Base-by-base conservation (phyloP, 2,888 invertebrate genomes). In the Notocelia uddmanniana region DNA sequence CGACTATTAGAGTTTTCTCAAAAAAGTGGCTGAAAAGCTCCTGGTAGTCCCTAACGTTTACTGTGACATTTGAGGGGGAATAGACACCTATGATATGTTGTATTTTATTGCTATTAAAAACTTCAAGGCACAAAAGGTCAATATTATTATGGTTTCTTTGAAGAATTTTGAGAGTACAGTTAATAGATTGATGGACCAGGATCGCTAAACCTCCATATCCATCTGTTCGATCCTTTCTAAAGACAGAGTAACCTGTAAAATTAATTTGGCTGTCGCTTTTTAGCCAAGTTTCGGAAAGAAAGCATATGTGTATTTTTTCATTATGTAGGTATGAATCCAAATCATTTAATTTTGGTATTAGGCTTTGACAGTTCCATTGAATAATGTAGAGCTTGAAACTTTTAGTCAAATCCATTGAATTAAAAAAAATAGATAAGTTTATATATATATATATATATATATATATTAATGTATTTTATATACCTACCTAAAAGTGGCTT, bases 101-200 rank as follows among this genome's bases (percentile, higher is more conserved):
- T 10, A 37, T 9, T 9, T 37, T 37, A 10, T 9, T 37, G 34
- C 34, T 37, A 37, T 37, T 37, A 48, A n/a, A n/a, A 3, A 48
- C 45, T 48, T n/a, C n/a, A 48, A 48, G 45, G 45, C 45, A 48
- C 45, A 48, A 48, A 48, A n/a, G 6, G n/a, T 48, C n/a, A n/a
- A 48, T 48, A n/a, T 13, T 48, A 48, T n/a, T 0, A 18, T n/a
- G 6, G n/a, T 13, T 48, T 13, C 45, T n/a, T n/a, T 0, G n/a
- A n/a, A 48, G 2, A 13, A 3, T n/a, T 2, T 48, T 3, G 2
- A 48, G 2, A 48, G 6, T 18, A 48, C n/a, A 2, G 1, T 48
- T 48, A n/a, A 48, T 48, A n/a, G 45, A 48, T 6, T 41, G n/a
- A n/a, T 48, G 45, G n/a, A n/a, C n/a, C n/a, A 41, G 41, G 13